These are phyloP conservation scores for Peromyscus maniculatus DNA, from an alignment of 2,113 vertebrate species.

Conservation along the genomic window DNA sequence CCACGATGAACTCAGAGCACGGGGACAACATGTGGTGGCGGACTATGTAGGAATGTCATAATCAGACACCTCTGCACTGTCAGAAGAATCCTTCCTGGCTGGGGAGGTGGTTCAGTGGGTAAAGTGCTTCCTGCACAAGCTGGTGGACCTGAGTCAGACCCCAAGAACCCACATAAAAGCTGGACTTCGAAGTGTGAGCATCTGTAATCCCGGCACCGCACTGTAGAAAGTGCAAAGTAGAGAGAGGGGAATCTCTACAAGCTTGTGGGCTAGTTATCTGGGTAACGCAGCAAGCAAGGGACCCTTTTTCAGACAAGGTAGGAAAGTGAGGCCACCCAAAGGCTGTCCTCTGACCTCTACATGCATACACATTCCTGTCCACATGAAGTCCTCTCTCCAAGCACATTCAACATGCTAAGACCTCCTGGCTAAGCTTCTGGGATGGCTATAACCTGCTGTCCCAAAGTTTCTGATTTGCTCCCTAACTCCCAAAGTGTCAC, in stretches of 20 bases:
- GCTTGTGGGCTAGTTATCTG: not conserved
- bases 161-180: not conserved
- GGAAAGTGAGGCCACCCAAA: not conserved
- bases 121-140: not conserved
- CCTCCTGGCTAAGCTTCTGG: too few species aligned
- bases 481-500: not conserved
- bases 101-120: not conserved
- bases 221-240: not conserved
- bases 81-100: not conserved
- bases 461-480: not conserved
- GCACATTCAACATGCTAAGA: not conserved
- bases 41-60: accelerated
- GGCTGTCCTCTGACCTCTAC: not conserved
- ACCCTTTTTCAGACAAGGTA: not conserved
- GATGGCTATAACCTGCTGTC: accelerated
- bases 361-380: not conserved
- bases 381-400: not conserved
- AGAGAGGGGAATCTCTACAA: not conserved
- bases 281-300: not conserved
- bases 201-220: not conserved
- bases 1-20: not conserved
- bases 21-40: accelerated
- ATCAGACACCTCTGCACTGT: not conserved
- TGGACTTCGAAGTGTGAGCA: too few species aligned
- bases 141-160: not conserved